Conservation (phyloP, 2,888 invertebrate genomes). For the Andrena haemorrhoa region DNA sequence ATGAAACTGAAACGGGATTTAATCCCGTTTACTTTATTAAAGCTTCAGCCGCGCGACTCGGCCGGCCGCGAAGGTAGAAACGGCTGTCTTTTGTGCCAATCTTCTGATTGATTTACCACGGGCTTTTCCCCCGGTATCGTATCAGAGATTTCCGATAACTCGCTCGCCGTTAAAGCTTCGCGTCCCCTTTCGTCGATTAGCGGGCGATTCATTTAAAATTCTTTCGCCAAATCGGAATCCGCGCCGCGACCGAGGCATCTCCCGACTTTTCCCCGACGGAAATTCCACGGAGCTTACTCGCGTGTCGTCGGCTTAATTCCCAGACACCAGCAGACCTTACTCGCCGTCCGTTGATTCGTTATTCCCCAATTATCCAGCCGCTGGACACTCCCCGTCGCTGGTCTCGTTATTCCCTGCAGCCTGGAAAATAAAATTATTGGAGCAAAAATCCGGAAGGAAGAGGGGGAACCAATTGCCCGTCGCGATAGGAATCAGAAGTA, state of each 20-base stretch:
- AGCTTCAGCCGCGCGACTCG: conserved; percentile 18
- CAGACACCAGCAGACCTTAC: not conserved
- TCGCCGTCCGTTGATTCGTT: not conserved
- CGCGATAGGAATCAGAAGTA: conserved; percentile 48
- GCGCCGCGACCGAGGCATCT: not conserved
- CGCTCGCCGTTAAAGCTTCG: conserved; percentile 4
- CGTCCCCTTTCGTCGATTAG: not conserved
- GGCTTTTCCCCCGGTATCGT: conserved; percentile 27
- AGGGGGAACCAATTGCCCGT: conserved; percentile 33
- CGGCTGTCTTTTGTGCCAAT: conserved; percentile 47
- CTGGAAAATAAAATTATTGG: conserved; percentile 3
- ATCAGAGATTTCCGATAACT: conserved; percentile 56
- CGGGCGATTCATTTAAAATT: conserved; percentile 31
- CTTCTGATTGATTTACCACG: conserved; percentile 42
- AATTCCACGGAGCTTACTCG: not conserved
- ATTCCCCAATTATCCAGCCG: not conserved
- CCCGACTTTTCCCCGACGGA: not conserved
- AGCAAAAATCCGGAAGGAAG: not conserved
- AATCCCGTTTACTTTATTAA: conserved; percentile 52
- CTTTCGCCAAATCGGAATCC: not conserved
- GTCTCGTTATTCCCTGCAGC: conserved; percentile 3
- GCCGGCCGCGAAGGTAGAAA: conserved; percentile 9
- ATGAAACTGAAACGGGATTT: conserved; percentile 37
- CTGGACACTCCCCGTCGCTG: not conserved
- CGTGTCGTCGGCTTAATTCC: not conserved